Base-by-base conservation (phyloP, 2,888 invertebrate genomes). In the Campoplex capitator region DNA sequence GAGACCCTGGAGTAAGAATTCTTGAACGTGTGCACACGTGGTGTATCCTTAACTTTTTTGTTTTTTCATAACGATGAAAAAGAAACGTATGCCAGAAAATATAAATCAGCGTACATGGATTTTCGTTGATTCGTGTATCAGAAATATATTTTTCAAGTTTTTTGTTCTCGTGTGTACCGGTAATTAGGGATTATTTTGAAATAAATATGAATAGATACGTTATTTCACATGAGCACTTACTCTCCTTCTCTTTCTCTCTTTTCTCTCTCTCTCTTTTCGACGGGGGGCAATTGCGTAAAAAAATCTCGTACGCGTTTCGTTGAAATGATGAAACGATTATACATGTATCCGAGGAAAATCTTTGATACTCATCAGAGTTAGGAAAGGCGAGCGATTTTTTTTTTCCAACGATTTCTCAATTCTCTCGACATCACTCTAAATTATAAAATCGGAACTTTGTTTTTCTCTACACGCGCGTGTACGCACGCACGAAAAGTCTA, bases 401-500 rank as follows among this genome's bases (percentile, higher is more conserved):
- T 23, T 11, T 45, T 45, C 11, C 45, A 45, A 13, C 28, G 62
- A 32, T 62, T 32, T 16, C 62, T 62, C 62, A 32, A 62, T 62
- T 32, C 16, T 51, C 67, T 83, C 67, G 54, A 73, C 38, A 78
- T 54, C 45, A 78, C 67, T 16, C n/a, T 54, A 56, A 38, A 77
- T 48, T 16, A 68, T 62, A 48, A 71, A 11, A 35, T 48, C n/a
- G 13, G n/a, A 23, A 45, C 56, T n/a, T 51, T 11, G 1, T 74
- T 42, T 16, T 56, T 68, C 42, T 38, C 68, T 42, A 68, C 51
- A 54, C 51, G 42, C 56, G 28, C 42, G 32, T 38, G 38, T 38
- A 6, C 58, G 32, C 51, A 35, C 85, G 56, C 58, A 82, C 71
- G 65, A 51, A n/a, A 67, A 82, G 42, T 82, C 65, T 74, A 51